Conservation (phyloP, 2,113 vertebrate species). For the Numida meleagris region DNA sequence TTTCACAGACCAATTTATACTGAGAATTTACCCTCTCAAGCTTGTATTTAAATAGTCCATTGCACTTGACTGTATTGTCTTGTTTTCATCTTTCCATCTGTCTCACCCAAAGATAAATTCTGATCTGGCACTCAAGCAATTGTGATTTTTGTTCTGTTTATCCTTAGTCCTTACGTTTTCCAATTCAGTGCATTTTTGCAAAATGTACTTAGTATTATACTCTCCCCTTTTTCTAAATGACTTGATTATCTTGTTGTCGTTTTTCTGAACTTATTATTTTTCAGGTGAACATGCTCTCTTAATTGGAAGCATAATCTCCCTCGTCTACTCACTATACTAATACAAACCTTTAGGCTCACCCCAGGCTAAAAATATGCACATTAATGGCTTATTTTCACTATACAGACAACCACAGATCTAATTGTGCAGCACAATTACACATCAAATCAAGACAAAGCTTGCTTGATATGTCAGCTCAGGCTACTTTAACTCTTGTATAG, state of each 20-base stretch:
- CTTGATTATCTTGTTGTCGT: accelerated
- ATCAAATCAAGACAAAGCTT: background rate
- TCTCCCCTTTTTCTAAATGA: background rate
- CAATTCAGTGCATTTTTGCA: background rate
- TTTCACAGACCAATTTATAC: background rate
- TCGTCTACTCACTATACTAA: background rate
- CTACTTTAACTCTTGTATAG: background rate
- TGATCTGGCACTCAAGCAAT: background rate
- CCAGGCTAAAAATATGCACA: background rate
- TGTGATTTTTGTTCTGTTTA: background rate
- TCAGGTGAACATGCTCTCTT: background rate
- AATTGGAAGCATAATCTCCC: background rate
- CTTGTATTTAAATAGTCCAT: background rate
- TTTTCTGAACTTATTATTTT: background rate
- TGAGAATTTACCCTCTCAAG: background rate
- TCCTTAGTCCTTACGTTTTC: background rate
- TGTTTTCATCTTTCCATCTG: background rate
- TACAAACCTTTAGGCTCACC: background rate
- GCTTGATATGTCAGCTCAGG: background rate
- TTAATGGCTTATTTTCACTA: background rate
- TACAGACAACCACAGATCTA: background rate
- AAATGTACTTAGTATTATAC: background rate
- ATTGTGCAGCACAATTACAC: background rate
- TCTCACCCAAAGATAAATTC: background rate
- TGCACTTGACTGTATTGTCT: background rate